Evolutionary conservation across 35 echinoderm and acorn worm species (phyloP), one percentile per base, ranked within the genome.

Genomic region (Ophiothrix spiculata): DNA sequence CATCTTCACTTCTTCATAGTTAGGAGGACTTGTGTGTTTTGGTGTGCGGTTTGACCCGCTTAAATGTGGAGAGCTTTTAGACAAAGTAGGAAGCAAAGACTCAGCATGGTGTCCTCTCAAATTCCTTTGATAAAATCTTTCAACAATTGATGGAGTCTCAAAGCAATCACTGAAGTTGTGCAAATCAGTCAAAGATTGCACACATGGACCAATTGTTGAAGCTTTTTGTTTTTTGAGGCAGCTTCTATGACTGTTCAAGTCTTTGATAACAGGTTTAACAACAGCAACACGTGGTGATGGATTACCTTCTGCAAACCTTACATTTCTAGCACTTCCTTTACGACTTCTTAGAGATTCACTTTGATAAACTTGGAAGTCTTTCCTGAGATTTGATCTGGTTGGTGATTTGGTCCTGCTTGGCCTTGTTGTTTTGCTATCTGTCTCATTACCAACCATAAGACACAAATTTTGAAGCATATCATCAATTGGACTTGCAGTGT

Each of bases 91-190:
- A n/a, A n/a, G n/a, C 1, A 25, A 69, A 4, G 60, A 69, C 3
- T 69, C 60, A 15, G 3, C 29, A 15, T 10, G 4, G 29, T 69
- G 60, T 69, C 60, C 25, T 25, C 60, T 6, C 1, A 15, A 25
- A n/a, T 69, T 69, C 25, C 60, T 15, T n/a, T 69, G 60, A 69
- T 69, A 69, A 69, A 69, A 69, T n/a, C 29, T 69, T 28, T 69
- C 60, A n/a, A 69, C 60, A 12, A 69, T 69, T 10, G 60, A 69
- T 25, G 60, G 60, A 2, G 60, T 69, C 21, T 54, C 45, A 54
- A 54, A 54, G 29, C 25, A 25, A 25, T 69, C 23, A n/a, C 60
- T 69, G 25, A 4, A 6, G 1, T 28, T 69, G 29, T 25, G 17
- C 1, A 69, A 25, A n/a, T 69, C 60, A 25, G 60, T 2, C 17